Conservation (phyloP, 2,113 vertebrate genomes). For the Neolamprologus brichardi region DNA sequence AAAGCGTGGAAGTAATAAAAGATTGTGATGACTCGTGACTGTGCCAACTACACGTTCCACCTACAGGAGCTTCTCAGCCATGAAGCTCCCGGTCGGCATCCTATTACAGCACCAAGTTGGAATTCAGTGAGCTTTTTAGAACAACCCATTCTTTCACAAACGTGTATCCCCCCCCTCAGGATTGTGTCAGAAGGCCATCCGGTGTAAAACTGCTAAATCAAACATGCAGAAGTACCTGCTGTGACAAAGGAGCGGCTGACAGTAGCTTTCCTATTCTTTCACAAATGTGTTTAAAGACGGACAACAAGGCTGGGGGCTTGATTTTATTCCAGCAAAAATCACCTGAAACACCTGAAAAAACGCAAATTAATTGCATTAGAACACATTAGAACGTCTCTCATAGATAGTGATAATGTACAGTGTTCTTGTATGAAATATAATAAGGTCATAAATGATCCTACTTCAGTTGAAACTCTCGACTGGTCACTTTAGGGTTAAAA, state of each 20-base stretch:
- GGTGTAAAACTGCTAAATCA: not conserved
- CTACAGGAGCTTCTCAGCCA: not conserved
- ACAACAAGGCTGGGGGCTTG: not conserved
- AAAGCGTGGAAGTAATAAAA: not conserved
- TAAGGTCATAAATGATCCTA: not conserved
- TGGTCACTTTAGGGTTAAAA: not conserved
- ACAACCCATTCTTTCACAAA: not conserved
- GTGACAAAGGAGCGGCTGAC: not conserved
- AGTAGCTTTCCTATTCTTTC: not conserved
- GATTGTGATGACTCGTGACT: not conserved
- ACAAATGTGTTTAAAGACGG: not conserved
- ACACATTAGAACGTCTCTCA: not conserved
- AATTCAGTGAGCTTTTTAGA: not conserved
- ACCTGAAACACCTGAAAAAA: not conserved
- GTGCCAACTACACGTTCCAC: not conserved
- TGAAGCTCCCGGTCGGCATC: not conserved
- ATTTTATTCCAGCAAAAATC: not conserved
- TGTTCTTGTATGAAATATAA: not conserved
- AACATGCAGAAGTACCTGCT: not conserved
- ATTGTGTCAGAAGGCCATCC: not conserved
- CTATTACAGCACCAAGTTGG: not conserved
- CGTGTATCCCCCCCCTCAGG: not conserved
- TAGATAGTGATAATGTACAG: not conserved
- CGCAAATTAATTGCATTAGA: not conserved
- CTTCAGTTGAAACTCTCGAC: not conserved